Conservation (phyloP, 2,797 vertebrate species). For the Simalia tracyae region DNA sequence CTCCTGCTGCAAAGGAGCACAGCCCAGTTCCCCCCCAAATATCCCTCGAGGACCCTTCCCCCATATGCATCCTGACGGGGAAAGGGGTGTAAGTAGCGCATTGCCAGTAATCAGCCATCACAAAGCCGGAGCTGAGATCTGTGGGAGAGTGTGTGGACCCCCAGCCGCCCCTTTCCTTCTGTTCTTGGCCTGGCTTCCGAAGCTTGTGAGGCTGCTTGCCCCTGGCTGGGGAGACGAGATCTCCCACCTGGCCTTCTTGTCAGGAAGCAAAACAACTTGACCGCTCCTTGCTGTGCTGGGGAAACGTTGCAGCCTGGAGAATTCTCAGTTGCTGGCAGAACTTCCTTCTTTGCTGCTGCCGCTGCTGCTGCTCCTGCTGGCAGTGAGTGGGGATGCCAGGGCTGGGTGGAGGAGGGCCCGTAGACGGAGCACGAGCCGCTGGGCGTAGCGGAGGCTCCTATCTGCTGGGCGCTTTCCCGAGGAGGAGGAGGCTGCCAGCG, state of each 20-base stretch:
- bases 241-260: background rate
- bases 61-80: background rate
- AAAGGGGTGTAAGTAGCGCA: background rate
- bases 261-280: background rate
- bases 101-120: background rate
- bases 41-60: no score
- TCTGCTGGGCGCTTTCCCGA: background rate
- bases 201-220: background rate
- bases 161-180: background rate
- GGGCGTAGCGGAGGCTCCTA: background rate
- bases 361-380: rapidly evolving
- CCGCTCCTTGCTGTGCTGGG: no score
- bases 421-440: background rate
- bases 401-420: background rate
- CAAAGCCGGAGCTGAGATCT: background rate
- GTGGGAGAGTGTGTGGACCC: background rate
- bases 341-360: background rate
- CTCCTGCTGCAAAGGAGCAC: no score
- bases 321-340: background rate
- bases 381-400: background rate
- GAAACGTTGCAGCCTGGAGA: background rate
- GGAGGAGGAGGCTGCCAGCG: no score
- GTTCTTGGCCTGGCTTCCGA: background rate
- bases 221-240: background rate
- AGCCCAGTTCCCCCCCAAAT: no score